A percentile compares a stretch with the other conserved stretches of the same genome.
Evolutionary conservation across 1,140 invertebrate genomes (phyloP).

Genomic region (Macrostomum lignano): DNA sequence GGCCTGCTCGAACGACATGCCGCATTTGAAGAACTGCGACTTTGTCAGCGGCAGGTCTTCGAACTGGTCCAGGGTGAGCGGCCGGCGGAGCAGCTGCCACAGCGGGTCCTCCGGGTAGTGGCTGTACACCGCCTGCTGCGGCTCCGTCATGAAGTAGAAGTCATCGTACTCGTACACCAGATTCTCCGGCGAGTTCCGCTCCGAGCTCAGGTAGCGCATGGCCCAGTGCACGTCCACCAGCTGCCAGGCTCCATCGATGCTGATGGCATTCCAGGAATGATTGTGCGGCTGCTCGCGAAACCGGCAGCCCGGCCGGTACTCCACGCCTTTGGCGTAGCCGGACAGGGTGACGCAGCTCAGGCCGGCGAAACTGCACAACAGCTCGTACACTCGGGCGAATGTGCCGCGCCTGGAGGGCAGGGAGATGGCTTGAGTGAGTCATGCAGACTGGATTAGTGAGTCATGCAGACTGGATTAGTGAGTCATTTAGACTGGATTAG

Average conservation of each 20-base stretch:
- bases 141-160: conserved; percentile 28
- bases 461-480: too few species aligned
- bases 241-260: conserved; percentile 25
- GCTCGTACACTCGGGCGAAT: conserved; percentile 88
- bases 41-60: conserved; percentile 26
- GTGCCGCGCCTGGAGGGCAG: too few species aligned
- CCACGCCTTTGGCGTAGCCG: conserved; percentile 86
- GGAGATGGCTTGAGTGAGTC: too few species aligned
- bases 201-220: conserved; percentile 17
- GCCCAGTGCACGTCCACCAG: conserved; percentile 28
- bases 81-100: conserved; percentile 19
- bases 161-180: conserved; percentile 28
- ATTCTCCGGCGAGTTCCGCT: conserved; percentile 4
- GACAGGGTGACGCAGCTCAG: conserved; percentile 91
- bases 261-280: conserved; percentile 27
- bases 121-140: conserved; percentile 17
- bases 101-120: conserved; percentile 22
- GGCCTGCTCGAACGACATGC: conserved; percentile 24
- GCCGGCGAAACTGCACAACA: conserved; percentile 55
- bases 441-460: too few species aligned
- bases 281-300: conserved; percentile 22
- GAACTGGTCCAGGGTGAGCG: conserved; percentile 12
- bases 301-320: conserved; percentile 55
- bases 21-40: conserved; percentile 26
- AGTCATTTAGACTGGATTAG: too few species aligned